Conservation (phyloP, 2,888 invertebrate species). For the Caenorhabditis sp. region DNA sequence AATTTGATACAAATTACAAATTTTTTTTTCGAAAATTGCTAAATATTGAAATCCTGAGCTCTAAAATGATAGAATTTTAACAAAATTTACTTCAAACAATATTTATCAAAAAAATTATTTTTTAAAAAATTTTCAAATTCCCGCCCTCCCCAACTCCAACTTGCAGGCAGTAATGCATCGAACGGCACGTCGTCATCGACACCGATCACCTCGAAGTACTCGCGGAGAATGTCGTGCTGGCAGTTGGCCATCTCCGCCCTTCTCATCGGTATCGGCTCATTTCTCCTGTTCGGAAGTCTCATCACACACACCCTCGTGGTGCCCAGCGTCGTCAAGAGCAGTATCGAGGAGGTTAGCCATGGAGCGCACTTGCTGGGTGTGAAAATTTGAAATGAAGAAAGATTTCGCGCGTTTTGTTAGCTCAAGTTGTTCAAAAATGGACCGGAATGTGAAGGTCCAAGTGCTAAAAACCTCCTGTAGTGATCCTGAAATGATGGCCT, state of each 20-base stretch:
- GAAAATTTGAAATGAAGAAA: too few species aligned
- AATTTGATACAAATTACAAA: too few species aligned
- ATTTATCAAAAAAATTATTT: too few species aligned
- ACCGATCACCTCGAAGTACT: constrained; percentile 46
- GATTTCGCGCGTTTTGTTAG: too few species aligned
- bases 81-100: too few species aligned
- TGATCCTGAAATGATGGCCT: too few species aligned
- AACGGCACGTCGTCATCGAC: constrained; percentile 59
- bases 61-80: too few species aligned
- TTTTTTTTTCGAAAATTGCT: not conserved
- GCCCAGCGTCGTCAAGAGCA: constrained; percentile 64
- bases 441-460: too few species aligned
- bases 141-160: not conserved
- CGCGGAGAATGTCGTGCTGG: constrained; percentile 46
- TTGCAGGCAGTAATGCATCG: constrained; percentile 60
- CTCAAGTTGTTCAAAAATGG: too few species aligned
- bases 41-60: not conserved
- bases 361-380: not conserved
- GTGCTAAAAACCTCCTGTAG: too few species aligned
- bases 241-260: constrained; percentile 30
- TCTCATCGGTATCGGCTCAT: constrained; percentile 54
- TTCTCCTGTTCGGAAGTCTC: constrained; percentile 62
- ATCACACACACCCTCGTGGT: constrained; percentile 66
- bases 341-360: constrained; percentile 60
- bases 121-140: too few species aligned